Conservation (phyloP, 2,113 vertebrate species). For the Caranx ignobilis region DNA sequence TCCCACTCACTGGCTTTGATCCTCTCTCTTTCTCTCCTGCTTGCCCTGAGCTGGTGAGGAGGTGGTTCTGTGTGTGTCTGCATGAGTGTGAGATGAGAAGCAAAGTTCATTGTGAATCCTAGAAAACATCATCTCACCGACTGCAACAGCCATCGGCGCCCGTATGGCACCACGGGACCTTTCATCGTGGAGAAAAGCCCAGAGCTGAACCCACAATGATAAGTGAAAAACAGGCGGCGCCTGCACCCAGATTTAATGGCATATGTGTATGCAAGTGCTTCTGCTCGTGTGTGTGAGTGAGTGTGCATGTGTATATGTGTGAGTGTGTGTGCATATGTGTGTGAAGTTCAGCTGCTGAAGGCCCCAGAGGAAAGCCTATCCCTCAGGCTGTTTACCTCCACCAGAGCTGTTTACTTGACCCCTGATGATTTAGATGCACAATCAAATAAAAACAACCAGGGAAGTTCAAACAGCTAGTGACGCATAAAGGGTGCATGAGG, state of each 20-base stretch:
- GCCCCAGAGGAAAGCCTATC: constrained; percentile 77
- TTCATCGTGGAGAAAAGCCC: constrained; percentile 24
- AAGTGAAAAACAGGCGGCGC: constrained; percentile 44
- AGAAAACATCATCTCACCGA: constrained; percentile 52
- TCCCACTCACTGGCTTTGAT: constrained; percentile 81
- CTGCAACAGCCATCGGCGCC: constrained; percentile 40
- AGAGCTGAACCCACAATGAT: constrained; percentile 32
- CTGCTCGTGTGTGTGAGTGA: not conserved
- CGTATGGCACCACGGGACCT: constrained; percentile 29
- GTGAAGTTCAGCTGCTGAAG: constrained; percentile 62
- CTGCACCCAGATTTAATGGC: constrained; percentile 42
- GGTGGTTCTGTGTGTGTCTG: constrained; percentile 47
- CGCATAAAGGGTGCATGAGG: constrained; percentile 75
- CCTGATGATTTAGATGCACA: constrained; percentile 83
- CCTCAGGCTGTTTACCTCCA: constrained; percentile 81
- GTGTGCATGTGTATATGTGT: constrained; percentile 19
- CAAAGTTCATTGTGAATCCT: constrained; percentile 54
- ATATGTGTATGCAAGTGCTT: constrained; percentile 10
- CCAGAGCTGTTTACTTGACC: constrained; percentile 83
- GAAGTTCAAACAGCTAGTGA: constrained; percentile 81
- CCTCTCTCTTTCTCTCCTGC: constrained; percentile 63
- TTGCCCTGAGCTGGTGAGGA: constrained; percentile 63
- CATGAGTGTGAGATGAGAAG: constrained; percentile 43
- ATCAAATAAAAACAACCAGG: constrained; percentile 80
- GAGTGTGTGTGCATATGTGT: constrained; percentile 30